Evolutionary conservation across 2,888 invertebrate species (phyloP).

Genomic region (Yponomeuta plumbellus): DNA sequence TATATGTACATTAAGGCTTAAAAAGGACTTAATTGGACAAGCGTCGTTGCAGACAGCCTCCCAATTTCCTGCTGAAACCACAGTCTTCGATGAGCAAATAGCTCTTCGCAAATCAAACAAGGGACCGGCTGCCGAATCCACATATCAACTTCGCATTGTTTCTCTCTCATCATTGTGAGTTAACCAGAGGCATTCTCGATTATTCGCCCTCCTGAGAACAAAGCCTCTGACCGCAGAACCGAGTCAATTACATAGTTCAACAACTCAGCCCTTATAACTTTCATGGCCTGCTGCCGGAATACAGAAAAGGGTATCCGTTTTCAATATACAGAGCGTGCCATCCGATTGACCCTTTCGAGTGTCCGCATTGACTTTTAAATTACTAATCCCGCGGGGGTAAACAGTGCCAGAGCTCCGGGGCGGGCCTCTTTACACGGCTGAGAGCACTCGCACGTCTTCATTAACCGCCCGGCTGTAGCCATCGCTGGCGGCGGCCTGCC

Average conservation of each 20-base stretch:
- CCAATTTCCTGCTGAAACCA: conserved; percentile 66
- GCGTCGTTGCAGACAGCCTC: conserved; percentile 55
- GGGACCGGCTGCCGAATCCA: conserved; percentile 67
- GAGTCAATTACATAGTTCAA: conserved; percentile 77
- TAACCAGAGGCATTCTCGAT: conserved; percentile 75
- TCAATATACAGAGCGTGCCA: conserved; percentile 66
- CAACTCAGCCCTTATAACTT: conserved; percentile 76
- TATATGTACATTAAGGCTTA: conserved; percentile 43
- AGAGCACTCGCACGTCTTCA: conserved; percentile 73
- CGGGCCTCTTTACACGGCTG: conserved; percentile 65
- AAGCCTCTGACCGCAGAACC: conserved; percentile 73
- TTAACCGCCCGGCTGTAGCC: conserved; percentile 41
- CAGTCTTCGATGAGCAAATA: conserved; percentile 67
- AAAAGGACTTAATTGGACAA: conserved; percentile 65
- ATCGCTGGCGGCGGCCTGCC: conserved; percentile 2
- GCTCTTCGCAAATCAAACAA: conserved; percentile 75
- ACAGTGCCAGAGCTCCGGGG: conserved; percentile 62
- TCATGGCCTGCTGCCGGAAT: conserved; percentile 72
- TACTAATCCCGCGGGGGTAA: conserved; percentile 73
- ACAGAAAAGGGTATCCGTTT: conserved; percentile 76
- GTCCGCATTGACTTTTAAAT: conserved; percentile 77
- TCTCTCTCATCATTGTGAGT: conserved; percentile 65
- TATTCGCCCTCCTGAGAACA: conserved; percentile 70
- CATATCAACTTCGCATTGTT: conserved; percentile 75
- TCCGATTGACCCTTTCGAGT: conserved; percentile 75